Evolutionary conservation across 2,888 invertebrate species (phyloP).

Genomic region (Noctua pronuba): DNA sequence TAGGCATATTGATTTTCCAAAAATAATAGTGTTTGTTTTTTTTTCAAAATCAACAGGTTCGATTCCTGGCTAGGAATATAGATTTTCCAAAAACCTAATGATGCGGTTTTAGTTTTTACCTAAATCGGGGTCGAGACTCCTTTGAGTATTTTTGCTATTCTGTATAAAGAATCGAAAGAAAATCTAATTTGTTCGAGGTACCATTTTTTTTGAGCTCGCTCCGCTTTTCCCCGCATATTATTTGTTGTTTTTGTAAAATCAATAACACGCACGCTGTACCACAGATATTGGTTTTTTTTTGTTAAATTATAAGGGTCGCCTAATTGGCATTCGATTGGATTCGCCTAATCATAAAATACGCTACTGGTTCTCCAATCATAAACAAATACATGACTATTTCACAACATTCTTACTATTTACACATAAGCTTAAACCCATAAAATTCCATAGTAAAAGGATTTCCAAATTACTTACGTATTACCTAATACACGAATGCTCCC

Average conservation of each 20-base stretch:
- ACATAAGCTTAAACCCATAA: neutral
- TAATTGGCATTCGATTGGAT: too few relatives aligned
- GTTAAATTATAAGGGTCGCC: too few relatives aligned
- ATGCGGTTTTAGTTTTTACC: too few relatives aligned
- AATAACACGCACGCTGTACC: neutral
- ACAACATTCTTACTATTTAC: conserved; percentile 29
- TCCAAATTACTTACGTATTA: neutral
- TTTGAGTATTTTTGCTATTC: too few relatives aligned
- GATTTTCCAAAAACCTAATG: too few relatives aligned
- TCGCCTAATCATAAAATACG: neutral
- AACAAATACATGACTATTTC: neutral
- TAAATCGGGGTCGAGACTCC: too few relatives aligned
- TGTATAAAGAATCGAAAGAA: neutral
- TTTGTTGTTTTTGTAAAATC: neutral
- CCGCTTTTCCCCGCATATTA: neutral
- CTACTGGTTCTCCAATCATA: neutral
- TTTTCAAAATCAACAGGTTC: too few relatives aligned
- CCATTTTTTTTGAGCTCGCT: neutral
- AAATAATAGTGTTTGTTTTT: too few relatives aligned
- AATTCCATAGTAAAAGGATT: neutral
- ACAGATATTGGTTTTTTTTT: neutral
- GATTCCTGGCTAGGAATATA: too few relatives aligned
- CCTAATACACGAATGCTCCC: neutral
- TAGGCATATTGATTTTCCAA: too few relatives aligned
- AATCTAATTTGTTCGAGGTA: neutral